phyloP scores from a whole-genome alignment of 2,113 vertebrate species.

The Callaeas wilsoni region DNA sequence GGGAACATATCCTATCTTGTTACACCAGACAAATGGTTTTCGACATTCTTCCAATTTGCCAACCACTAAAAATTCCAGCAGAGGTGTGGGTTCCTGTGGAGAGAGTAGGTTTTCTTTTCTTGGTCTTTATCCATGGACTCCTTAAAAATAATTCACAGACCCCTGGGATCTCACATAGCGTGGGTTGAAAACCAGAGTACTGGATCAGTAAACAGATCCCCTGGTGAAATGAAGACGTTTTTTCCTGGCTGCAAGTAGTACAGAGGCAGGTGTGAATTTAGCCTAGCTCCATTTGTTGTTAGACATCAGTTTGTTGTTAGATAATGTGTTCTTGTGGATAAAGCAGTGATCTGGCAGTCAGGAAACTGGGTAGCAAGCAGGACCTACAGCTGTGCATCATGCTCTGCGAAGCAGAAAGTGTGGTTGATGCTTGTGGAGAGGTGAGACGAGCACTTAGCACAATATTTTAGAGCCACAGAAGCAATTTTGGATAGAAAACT shows the following conservation, averaged over 20 bases:
- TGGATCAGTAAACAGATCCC: not conserved
- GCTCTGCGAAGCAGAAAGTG: not conserved
- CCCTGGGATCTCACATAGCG: not conserved
- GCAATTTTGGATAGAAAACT: not conserved
- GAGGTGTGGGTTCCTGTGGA: not conserved
- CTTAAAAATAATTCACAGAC: not conserved
- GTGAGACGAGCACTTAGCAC: rapidly evolving
- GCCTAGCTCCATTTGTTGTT: not conserved
- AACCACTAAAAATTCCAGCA: not conserved
- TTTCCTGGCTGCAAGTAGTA: not conserved
- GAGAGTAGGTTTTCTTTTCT: not conserved
- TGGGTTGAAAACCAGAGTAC: not conserved
- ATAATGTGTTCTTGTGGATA: not conserved
- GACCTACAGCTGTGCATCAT: not conserved
- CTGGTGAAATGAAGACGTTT: not conserved
- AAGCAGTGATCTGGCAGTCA: not conserved
- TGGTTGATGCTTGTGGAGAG: not conserved
- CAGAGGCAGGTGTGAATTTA: not conserved
- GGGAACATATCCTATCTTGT: not conserved
- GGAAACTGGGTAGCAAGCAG: not conserved
- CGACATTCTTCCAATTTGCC: not conserved
- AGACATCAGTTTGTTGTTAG: not conserved
- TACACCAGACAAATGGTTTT: not conserved
- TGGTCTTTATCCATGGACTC: not conserved
- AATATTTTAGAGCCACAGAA: not conserved